Base-by-base conservation (phyloP, 1,140 invertebrate genomes). In the Diabrotica undecimpunctata region DNA sequence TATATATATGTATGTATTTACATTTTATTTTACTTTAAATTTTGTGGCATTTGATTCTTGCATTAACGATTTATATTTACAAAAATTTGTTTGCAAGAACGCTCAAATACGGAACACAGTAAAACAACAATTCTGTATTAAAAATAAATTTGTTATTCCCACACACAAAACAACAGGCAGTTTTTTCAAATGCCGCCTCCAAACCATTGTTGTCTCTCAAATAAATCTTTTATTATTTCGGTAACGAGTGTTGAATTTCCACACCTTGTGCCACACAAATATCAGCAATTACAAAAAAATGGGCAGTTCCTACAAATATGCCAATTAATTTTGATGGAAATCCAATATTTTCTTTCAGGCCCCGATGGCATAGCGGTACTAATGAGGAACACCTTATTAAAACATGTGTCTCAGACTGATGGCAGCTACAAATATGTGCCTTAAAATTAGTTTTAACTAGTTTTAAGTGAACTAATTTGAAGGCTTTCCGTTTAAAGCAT, bases 251-350 rank as follows among this genome's bases (percentile, higher is more conserved):
- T 46, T n/a, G 8, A n/a, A 46, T 46, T 46, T 46, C 41, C 8
- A 46, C 41, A 46, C 41, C 8, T 46, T 25, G 25, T 25, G 25
- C 25, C 25, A 25, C 25, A 25, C 25, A 25, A 25, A 25, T 25
- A 51, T 51, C 12, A 51, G 9, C 53, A 54, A 54, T 54, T 54
- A 54, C 7, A 13, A n/a, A 12, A 8, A 12, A 12, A 54, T 39
- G 58, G 58, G 58, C 41, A 41, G 41, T 11, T 51, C 38, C 13
- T 13, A 60, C 58, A 60, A 60, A 60, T 60, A 60, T 60, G 58
- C 58, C 58, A 60, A 60, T 60, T 51, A 60, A 39, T 60, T 60
- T 60, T 60, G 58, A 60, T 60, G 58, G 58, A 60, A 60, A 60
- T 60, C 50, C 58, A 60, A 60, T 60, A 60, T 60, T 60, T 51